Evolutionary conservation across 2,113 vertebrate species (phyloP), one percentile per base, ranked within the genome.

Genomic region (Melospiza georgiana): DNA sequence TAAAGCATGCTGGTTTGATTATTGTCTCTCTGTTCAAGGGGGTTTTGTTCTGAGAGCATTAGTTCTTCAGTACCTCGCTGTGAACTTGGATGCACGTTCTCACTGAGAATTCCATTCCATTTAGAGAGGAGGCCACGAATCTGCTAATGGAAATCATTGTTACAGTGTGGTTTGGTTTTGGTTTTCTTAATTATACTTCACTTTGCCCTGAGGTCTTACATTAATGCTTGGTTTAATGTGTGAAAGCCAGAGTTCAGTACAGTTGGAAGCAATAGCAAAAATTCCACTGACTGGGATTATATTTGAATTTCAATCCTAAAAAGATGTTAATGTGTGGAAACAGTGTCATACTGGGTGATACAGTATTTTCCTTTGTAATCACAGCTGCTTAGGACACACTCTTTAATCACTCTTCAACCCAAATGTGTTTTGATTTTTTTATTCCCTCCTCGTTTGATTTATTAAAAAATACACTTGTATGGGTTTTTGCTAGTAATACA

Each of bases 241-340:
- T 78, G 72, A 87, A 84, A 86, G 48, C 75, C 82, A 88, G 72
- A 90, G 57, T 43, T 90, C 49, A n/a, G 7, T 93, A 67, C 0
- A 0, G n/a, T 84, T 94, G 85, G 66, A 95, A 94, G 65, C 57
- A 90, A n/a, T 30, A 84, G 76, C 88, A 93, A 54, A 94, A 84
- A 73, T 92, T 95, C 73, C 73, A 58, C 41, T 68, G 41, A 61
- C 73, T 89, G 80, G 52, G n/a, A 28, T 81, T 84, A 5, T 65
- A 61, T 59, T 87, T 81, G 69, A 77, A 54, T 91, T 89, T 82
- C 54, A 65, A 2, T 84, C 58, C 44, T 72, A 33, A 84, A 78
- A 90, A 48, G 35, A 31, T 9, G 30, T 9, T 69, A n/a, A 31
- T 84, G 18, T 81, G 19, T 61, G 2, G 1, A 86, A 68, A 61